These are phyloP conservation scores for Drosophila monieri DNA, from an alignment of 2,888 invertebrate species.

Conservation along the genomic window DNA sequence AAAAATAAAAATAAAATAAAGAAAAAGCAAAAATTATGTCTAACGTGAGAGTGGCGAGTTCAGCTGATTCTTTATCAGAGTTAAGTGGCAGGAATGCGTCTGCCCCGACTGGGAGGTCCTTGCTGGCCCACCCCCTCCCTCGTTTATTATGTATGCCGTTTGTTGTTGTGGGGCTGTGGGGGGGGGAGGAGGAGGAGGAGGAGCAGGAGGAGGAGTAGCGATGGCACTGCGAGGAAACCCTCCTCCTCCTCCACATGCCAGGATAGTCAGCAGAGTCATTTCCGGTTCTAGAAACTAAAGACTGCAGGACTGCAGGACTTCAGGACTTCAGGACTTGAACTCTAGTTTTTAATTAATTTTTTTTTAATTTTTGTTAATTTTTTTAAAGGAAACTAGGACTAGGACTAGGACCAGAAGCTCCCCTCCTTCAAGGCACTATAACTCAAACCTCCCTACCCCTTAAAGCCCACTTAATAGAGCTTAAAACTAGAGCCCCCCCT, in stretches of 20 bases:
- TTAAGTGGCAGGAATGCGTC: slow-evolving; percentile 55
- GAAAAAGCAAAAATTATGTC: slow-evolving; percentile 61
- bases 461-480: not conserved
- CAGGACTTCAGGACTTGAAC: too few species aligned
- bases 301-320: slow-evolving; percentile 4
- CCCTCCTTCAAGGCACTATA: too few species aligned
- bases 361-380: not conserved
- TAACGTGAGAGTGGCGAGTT: slow-evolving; percentile 60
- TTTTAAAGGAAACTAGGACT: too few species aligned
- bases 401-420: too few species aligned
- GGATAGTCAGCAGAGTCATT: slow-evolving; percentile 1
- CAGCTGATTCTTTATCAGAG: slow-evolving; percentile 61
- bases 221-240: not conserved
- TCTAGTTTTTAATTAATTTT: slow-evolving; percentile 4
- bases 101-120: not conserved
- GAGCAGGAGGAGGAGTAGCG: too few species aligned
- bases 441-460: too few species aligned
- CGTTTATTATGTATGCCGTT: slow-evolving; percentile 51
- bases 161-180: slow-evolving; percentile 4
- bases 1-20: slow-evolving; percentile 18
- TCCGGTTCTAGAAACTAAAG: slow-evolving; percentile 1
- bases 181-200: not conserved
- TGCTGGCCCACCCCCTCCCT: not conserved
- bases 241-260: not conserved
- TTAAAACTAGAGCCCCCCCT: not conserved